Evolutionary conservation across 2,113 vertebrate genomes (phyloP), one percentile per base, ranked within the genome.

Genomic region (Pelecanus crispus): DNA sequence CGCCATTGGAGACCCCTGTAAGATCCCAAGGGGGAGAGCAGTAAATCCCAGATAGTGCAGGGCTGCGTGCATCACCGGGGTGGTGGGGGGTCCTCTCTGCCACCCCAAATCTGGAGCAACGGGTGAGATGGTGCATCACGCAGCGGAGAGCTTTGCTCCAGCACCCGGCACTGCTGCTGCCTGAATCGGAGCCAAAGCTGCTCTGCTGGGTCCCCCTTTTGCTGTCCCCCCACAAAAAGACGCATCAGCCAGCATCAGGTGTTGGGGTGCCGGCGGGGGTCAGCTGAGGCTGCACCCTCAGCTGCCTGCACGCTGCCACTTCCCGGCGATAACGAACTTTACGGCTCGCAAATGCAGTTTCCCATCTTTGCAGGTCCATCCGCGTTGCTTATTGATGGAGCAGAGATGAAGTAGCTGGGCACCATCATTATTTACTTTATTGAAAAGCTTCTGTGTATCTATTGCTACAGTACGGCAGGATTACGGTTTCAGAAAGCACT

Each of bases 121-220:
- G 3, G 13, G 20, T 1, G 2, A 70, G 55, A 29, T 0, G 10
- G 13, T n/a, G 71, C 38, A 12, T 65, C 71, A 16, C 1, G 0
- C 32, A 40, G 17, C 0, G 1, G 45, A 42, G 40, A 55, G 26
- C 31, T 61, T 29, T 38, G 13, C 53, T 38, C 28, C 47, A 42
- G 61, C 36, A 50, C 36, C 58, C 0, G 0, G 10, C 34, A 7
- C 21, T 45, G 36, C 72, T 88, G 45, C 73, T 73, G 53, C 1
- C 40, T 26, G 2, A 6, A 13, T 25, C 47, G 21, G 61, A 74
- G 32, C 47, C 42, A 22, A 21, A 62, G 31, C 14, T 86, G 56
- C 70, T n/a, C 32, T 24, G 61, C 4, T 28, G n/a, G n/a, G 40
- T 28, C 29, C 16, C 34, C 26, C 25, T n/a, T 56, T 59, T n/a